A percentile compares a stretch with the other conserved stretches of the same genome.
phyloP scores from a whole-genome alignment of 1,140 invertebrate species.

The Nylanderia fulva region DNA sequence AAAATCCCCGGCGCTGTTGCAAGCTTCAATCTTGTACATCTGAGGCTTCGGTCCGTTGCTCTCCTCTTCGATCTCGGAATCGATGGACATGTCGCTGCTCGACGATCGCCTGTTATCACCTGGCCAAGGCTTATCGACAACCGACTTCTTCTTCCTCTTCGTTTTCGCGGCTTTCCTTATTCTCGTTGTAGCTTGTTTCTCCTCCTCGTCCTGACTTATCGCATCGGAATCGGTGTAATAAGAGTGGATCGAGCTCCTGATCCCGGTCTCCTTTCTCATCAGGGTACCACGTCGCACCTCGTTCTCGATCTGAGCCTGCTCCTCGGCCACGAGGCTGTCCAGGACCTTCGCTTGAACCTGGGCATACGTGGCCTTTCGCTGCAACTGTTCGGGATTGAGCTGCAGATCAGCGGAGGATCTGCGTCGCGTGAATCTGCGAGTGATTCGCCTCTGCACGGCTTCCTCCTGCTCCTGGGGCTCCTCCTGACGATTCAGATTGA shows the following conservation, averaged over 20 bases:
- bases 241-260: background rate
- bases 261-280: conserved; percentile 67
- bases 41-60: background rate
- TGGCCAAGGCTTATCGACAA: conserved; percentile 31
- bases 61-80: background rate
- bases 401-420: conserved; percentile 81
- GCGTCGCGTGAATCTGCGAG: conserved; percentile 80
- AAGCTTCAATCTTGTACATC: conserved; percentile 80
- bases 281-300: conserved; percentile 77
- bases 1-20: conserved; percentile 82
- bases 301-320: conserved; percentile 82
- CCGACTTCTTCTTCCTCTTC: conserved; percentile 64
- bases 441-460: conserved; percentile 77
- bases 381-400: conserved; percentile 79
- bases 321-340: conserved; percentile 84
- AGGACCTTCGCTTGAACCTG: conserved; percentile 83
- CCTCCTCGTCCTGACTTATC: conserved; percentile 43
- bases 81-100: background rate
- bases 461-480: conserved; percentile 57
- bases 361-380: conserved; percentile 79
- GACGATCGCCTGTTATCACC: background rate
- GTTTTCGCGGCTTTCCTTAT: conserved; percentile 60
- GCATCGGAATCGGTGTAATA: conserved; percentile 37
- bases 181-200: conserved; percentile 41
- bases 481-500: conserved; percentile 67